phyloP scores from a whole-genome alignment of 1,140 invertebrate genomes.

The Luehdorfia chinensis region DNA sequence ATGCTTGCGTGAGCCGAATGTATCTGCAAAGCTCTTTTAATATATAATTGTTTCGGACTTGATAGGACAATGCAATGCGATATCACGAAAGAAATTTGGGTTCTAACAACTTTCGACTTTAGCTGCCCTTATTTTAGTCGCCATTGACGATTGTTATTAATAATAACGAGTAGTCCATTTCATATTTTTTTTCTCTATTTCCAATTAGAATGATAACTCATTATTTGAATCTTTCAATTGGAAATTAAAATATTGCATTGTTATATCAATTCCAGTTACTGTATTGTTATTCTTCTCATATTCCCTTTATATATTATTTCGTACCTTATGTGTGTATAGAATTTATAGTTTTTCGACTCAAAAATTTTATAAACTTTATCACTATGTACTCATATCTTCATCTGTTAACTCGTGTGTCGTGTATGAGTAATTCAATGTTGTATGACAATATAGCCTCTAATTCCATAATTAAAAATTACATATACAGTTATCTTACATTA shows the following conservation, averaged over 20 bases:
- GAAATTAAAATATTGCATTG: constrained; percentile 53
- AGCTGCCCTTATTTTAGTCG: no score
- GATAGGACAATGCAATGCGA: constrained; percentile 46
- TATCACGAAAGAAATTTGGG: no score
- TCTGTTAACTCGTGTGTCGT: constrained; percentile 61
- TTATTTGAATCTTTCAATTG: no score
- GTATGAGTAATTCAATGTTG: constrained; percentile 34
- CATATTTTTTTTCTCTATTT: no score
- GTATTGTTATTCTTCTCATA: no score
- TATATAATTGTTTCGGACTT: constrained; percentile 38
- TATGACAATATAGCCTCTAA: constrained; percentile 70
- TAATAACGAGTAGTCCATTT: no score
- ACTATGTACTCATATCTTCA: constrained; percentile 61
- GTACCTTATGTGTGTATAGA: constrained; percentile 52
- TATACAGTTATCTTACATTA: no score
- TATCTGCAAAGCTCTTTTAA: constrained; percentile 34
- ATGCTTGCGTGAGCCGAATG: constrained; percentile 43
- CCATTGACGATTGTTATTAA: no score
- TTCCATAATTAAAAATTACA: constrained; percentile 24
- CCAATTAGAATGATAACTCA: no score
- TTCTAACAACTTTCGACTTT: no score
- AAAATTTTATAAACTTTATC: constrained; percentile 44
- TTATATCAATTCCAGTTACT: constrained; percentile 60
- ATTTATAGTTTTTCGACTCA: constrained; percentile 40
- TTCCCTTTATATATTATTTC: constrained; percentile 51